Conservation (phyloP, 2,113 vertebrate species). For the Rhinopomastus cyanomelas region DNA sequence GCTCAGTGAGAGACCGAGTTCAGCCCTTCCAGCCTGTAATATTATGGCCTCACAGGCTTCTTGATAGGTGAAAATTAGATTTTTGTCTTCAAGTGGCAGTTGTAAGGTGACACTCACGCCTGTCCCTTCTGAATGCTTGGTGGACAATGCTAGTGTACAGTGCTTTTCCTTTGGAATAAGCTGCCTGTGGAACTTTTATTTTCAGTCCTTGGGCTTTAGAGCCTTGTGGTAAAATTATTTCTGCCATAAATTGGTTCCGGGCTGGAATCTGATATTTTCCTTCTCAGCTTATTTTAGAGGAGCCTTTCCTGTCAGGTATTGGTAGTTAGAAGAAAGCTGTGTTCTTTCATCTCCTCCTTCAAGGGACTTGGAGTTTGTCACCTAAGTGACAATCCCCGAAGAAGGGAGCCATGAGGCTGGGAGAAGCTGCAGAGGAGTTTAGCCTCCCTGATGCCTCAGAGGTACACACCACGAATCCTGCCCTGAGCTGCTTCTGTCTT, state of each 20-base stretch:
- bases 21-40: not conserved
- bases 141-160: rapidly evolving
- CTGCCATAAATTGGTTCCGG: not conserved
- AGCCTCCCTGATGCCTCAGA: not conserved
- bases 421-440: not conserved
- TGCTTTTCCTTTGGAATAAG: not conserved
- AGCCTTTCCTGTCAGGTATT: not conserved
- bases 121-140: not conserved
- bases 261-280: not conserved
- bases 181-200: not conserved
- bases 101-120: not conserved
- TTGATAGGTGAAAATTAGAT: not conserved
- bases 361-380: slow-evolving; percentile 1
- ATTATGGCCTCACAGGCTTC: not conserved
- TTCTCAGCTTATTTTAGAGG: not conserved
- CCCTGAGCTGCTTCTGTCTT: not conserved
- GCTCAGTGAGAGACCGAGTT: not conserved
- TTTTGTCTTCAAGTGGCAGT: not conserved
- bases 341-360: not conserved
- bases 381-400: not conserved
- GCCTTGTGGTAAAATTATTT: not conserved
- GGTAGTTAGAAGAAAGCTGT: not conserved
- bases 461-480: not conserved
- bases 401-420: not conserved
- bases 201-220: not conserved